These are phyloP conservation scores for Dryobotodes eremita DNA, from an alignment of 2,888 invertebrate genomes.

Conservation along the genomic window DNA sequence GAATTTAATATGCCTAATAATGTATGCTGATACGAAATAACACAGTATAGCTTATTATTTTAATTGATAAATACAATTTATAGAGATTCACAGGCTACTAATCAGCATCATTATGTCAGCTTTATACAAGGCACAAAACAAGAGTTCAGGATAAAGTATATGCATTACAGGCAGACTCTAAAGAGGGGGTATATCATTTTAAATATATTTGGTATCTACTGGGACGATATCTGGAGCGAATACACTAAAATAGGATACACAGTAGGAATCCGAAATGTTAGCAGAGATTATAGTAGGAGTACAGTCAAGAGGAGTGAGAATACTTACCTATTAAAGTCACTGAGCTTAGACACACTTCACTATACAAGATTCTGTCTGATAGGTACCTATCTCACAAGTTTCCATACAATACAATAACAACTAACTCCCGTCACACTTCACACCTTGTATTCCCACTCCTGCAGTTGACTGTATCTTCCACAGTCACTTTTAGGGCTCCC, in stretches of 20 bases:
- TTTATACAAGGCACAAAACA: constrained; percentile 87
- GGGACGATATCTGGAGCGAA: constrained; percentile 47
- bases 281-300: constrained; percentile 28
- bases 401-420: constrained; percentile 19
- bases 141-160: constrained; percentile 65
- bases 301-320: constrained; percentile 49
- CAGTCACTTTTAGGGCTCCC: no score
- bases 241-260: constrained; percentile 55
- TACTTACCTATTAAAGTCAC: constrained; percentile 26
- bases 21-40: constrained; percentile 70
- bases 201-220: constrained; percentile 41
- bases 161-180: constrained; percentile 69
- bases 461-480: constrained; percentile 31
- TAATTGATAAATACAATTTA: constrained; percentile 64
- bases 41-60: constrained; percentile 65
- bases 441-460: constrained; percentile 26
- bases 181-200: constrained; percentile 46
- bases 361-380: constrained; percentile 19
- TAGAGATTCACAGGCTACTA: constrained; percentile 63
- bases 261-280: constrained; percentile 54
- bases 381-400: not conserved
- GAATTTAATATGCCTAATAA: constrained; percentile 74
- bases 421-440: not conserved
- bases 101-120: constrained; percentile 78
- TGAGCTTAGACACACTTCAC: constrained; percentile 13